phyloP scores from a whole-genome alignment of 2,888 invertebrate genomes.

The Tachina fera region DNA sequence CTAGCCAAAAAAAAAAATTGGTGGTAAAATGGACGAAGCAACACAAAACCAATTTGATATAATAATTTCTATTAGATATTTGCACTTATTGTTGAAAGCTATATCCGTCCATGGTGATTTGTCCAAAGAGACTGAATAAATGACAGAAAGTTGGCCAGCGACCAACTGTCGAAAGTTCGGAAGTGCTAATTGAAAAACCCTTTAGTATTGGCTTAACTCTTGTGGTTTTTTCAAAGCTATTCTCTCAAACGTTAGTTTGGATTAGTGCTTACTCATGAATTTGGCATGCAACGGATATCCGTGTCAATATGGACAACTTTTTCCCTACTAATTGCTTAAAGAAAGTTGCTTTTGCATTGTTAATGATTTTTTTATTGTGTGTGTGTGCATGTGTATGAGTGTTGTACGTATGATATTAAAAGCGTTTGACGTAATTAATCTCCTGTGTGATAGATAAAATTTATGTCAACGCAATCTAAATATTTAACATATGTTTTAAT shows the following conservation, averaged over 20 bases:
- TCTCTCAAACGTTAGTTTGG: slow-evolving; percentile 1
- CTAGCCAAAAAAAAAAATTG: too few relatives aligned
- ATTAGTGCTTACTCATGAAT: slow-evolving; percentile 38
- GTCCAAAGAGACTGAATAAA: too few relatives aligned
- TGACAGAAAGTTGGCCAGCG: too few relatives aligned
- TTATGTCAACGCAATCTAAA: not conserved
- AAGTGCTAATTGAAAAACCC: too few relatives aligned
- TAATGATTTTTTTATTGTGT: not conserved
- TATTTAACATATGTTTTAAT: not conserved
- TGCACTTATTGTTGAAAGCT: too few relatives aligned
- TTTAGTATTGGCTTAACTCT: not conserved
- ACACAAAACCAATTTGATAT: too few relatives aligned
- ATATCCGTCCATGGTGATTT: too few relatives aligned
- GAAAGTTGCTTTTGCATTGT: slow-evolving; percentile 21
- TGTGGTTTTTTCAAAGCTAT: not conserved
- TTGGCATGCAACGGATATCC: slow-evolving; percentile 65
- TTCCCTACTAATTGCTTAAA: not conserved
- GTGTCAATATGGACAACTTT: slow-evolving; percentile 42
- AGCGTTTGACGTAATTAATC: not conserved
- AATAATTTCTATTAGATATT: too few relatives aligned
- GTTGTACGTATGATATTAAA: not conserved
- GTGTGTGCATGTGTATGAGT: too few relatives aligned
- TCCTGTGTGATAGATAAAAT: not conserved
- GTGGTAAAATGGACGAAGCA: too few relatives aligned
- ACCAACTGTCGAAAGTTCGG: too few relatives aligned